Conservation (phyloP, 2,888 invertebrate genomes). For the Eupithecia centaureata region DNA sequence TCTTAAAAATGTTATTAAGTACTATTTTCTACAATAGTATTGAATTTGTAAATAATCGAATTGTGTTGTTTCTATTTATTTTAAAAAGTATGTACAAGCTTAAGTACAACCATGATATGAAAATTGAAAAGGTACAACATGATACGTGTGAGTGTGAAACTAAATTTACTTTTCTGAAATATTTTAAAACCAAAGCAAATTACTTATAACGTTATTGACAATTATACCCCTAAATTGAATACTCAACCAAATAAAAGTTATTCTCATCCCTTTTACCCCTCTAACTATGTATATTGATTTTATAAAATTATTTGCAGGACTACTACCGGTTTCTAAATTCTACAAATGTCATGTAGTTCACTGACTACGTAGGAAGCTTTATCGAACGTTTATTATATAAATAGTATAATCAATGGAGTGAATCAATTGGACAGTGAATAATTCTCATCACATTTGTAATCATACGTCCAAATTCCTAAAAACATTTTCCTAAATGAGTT, state of each 20-base stretch:
- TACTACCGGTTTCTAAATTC: neutral
- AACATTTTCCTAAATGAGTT: constrained; percentile 73
- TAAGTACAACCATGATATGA: constrained; percentile 77
- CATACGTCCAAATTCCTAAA: constrained; percentile 66
- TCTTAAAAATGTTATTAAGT: constrained; percentile 22
- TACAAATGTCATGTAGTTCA: neutral
- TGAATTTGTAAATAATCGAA: constrained; percentile 45
- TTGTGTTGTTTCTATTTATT: constrained; percentile 54
- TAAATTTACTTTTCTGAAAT: constrained; percentile 50
- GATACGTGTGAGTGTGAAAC: constrained; percentile 56
- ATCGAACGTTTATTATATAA: neutral
- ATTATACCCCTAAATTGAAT: neutral
- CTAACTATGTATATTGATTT: neutral
- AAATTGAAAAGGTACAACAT: constrained; percentile 68
- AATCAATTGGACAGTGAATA: constrained; percentile 29
- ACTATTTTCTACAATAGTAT: constrained; percentile 23
- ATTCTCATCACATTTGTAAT: constrained; percentile 49
- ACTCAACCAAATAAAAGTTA: neutral
- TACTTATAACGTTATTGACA: neutral
- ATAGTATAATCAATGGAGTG: constrained; percentile 22
- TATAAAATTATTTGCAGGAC: neutral
- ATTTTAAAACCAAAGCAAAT: constrained; percentile 1
- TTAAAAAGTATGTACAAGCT: constrained; percentile 68
- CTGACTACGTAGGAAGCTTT: neutral
- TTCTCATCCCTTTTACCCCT: neutral